Conservation (phyloP, 2,888 invertebrate species). For the Drosophila limbata region DNA sequence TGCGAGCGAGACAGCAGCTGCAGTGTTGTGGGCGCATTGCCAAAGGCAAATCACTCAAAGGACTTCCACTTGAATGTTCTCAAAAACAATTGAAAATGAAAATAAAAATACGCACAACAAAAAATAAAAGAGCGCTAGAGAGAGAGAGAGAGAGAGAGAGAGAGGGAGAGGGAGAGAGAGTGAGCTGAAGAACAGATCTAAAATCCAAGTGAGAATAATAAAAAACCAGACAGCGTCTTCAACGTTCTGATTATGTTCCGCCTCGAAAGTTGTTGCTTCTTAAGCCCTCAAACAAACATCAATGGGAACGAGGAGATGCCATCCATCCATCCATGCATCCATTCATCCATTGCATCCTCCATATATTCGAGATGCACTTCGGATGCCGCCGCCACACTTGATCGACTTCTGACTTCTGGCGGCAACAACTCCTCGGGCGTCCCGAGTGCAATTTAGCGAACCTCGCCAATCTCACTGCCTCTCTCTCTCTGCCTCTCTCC, state of each 20-base stretch:
- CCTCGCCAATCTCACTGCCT: constrained; percentile 41
- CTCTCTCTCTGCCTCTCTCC: neutral
- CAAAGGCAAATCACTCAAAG: constrained; percentile 55
- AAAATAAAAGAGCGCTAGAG: neutral
- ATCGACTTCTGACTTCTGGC: constrained; percentile 74
- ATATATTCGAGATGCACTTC: neutral
- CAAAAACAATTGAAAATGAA: constrained; percentile 46
- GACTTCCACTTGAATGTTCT: constrained; percentile 78
- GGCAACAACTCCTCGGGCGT: constrained; percentile 33
- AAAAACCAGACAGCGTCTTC: constrained; percentile 12
- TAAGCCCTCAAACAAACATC: constrained; percentile 50
- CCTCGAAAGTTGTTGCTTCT: constrained; percentile 19
- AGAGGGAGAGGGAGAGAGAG: neutral
- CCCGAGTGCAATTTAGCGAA: constrained; percentile 68
- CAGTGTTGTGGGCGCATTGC: constrained; percentile 14
- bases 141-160: neutral
- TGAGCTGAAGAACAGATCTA: neutral
- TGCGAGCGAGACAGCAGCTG: constrained; percentile 5
- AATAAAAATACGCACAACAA: constrained; percentile 8
- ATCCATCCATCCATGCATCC: constrained; percentile 4
- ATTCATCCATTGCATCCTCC: neutral
- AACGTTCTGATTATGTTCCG: constrained; percentile 17
- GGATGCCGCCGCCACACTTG: constrained; percentile 45
- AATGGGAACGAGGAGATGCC: constrained; percentile 17
- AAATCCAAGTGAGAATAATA: neutral